Percentiles rank a stretch among this genome's conserved stretches.
Conservation (phyloP, 2,113 vertebrate species). For the Aptenodytes forsteri region DNA sequence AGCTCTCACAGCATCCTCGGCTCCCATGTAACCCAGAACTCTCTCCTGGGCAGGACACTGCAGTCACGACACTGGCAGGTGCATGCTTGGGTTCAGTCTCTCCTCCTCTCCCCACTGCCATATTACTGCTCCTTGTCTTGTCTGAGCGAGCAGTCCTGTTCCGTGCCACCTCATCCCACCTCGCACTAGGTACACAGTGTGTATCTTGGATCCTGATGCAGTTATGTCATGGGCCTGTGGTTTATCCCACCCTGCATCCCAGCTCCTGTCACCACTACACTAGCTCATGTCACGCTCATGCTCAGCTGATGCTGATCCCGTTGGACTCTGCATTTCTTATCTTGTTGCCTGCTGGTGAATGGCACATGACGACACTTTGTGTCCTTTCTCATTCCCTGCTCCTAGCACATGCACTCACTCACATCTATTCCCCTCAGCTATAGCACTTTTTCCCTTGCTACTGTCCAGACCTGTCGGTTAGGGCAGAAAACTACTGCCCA, state of each 20-base stretch:
- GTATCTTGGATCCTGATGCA: background rate
- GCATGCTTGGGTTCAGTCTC: background rate
- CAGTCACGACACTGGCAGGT: accelerated
- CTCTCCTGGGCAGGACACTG: background rate
- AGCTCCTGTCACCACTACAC: background rate
- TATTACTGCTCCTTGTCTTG: accelerated
- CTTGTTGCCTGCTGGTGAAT: accelerated
- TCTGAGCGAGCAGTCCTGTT: background rate
- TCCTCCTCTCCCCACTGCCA: background rate
- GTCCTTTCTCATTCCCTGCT: background rate
- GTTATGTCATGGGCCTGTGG: background rate
- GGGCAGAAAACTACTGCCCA: background rate
- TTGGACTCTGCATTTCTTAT: background rate
- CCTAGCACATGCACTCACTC: background rate
- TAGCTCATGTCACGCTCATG: background rate
- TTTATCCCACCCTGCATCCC: background rate
- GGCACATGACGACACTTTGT: background rate
- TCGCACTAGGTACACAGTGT: background rate
- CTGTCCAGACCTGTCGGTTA: background rate
- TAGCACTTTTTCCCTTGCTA: background rate
- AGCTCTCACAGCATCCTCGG: background rate
- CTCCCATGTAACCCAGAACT: accelerated
- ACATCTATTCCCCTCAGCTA: background rate
- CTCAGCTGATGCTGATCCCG: background rate
- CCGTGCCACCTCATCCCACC: background rate